phyloP scores from a whole-genome alignment of 1,140 invertebrate species.

The Latrodectus geometricus region DNA sequence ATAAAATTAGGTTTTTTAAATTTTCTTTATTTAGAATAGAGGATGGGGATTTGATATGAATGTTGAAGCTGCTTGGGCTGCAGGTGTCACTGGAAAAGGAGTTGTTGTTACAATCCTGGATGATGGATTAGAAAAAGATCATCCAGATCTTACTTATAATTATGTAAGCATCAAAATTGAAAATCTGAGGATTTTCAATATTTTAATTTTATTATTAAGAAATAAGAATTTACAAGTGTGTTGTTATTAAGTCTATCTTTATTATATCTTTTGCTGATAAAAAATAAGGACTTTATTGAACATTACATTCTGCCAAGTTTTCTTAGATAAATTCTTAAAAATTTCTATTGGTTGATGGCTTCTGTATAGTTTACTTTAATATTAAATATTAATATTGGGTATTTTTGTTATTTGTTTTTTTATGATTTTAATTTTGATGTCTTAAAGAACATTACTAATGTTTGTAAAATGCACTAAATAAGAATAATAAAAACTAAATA shows the following conservation, averaged over 20 bases:
- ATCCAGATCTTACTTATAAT: slow-evolving; percentile 66
- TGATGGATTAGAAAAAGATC: slow-evolving; percentile 71
- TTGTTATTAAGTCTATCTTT: neutral
- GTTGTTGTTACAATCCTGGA: slow-evolving; percentile 73
- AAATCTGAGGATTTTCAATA: too few species aligned
- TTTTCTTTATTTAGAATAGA: slow-evolving; percentile 72
- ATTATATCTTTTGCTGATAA: neutral
- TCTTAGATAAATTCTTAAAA: too few species aligned
- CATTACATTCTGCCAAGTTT: too few species aligned
- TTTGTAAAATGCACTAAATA: too few species aligned
- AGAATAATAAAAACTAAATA: too few species aligned
- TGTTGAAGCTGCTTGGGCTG: slow-evolving; percentile 71
- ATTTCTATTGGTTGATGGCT: too few species aligned
- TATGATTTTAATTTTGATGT: too few species aligned
- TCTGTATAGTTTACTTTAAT: too few species aligned
- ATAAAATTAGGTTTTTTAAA: too few species aligned
- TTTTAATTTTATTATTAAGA: neutral
- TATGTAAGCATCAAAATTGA: slow-evolving; percentile 65
- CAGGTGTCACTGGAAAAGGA: slow-evolving; percentile 71
- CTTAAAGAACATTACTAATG: too few species aligned
- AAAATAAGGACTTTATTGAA: neutral
- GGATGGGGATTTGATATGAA: slow-evolving; percentile 79
- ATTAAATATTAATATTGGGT: too few species aligned
- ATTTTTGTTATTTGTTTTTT: too few species aligned
- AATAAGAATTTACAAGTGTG: neutral